Base-by-base conservation (phyloP, 2,113 vertebrate species). In the Anoplopoma fimbria region DNA sequence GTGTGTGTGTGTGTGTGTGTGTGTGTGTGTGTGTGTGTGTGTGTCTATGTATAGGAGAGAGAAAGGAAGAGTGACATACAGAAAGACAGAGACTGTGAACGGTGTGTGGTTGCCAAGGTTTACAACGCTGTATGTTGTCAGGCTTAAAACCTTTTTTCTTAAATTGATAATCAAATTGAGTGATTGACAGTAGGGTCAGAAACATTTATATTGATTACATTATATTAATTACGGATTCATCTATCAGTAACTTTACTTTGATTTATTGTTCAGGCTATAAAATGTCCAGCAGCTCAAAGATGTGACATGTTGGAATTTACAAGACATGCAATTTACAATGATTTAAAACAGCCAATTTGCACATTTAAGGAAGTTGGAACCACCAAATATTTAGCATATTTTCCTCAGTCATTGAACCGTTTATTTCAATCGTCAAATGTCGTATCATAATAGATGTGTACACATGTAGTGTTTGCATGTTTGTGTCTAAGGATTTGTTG, bases 81-180 rank as follows among this genome's bases (percentile, higher is more conserved):
- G 58, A 58, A 31, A 75, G 64, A 51, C 23, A 61, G 15, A 33
- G 58, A 36, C 21, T 58, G 60, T 68, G 63, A 77, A 85, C 67
- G 79, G 69, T 79, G 51, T 88, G 70, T 62, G 69, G 63, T 70
- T 40, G 15, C 34, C n/a, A 27, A 12, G 31, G 51, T 12, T 64
- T 27, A 62, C 64, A 72, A 71, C 38, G 53, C 3, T 45, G 10
- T 9, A 33, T 40, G 36, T 31, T 25, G 1, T 53, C 10, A 51
- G 7, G 31, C 31, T 33, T 23, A 31, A 1, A 33, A 33, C 17
- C 17, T 21, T 42, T 58, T 53, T 60, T 73, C 21, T 31, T 23
- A 15, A 33, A 33, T 17, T 25, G 25, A 33, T 31, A 19, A 62
- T n/a, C 40, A 29, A 12, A 9, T n/a, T 6, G 38, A 73, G 61